Evolutionary conservation across 2,113 vertebrate species (phyloP).

Genomic region (Himantopus leucocephalus): DNA sequence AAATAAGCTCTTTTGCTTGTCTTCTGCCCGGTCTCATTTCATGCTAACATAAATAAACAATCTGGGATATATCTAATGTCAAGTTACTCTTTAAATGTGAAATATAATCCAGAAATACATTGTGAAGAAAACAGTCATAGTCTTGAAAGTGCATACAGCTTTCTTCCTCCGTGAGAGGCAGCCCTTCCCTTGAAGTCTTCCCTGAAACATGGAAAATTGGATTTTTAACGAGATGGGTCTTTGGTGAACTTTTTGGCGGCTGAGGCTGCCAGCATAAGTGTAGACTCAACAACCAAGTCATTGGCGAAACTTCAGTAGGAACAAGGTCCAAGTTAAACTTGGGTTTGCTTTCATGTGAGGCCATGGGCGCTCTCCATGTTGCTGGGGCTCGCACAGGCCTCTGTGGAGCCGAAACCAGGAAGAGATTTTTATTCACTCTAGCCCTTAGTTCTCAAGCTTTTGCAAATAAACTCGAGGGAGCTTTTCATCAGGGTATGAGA

Average conservation of each 20-base stretch:
- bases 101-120: background rate
- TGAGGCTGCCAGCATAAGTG: background rate
- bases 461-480: background rate
- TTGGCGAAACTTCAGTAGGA: background rate
- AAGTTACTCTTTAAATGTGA: background rate
- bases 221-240: background rate
- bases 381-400: background rate
- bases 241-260: background rate
- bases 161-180: background rate
- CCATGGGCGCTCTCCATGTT: background rate
- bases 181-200: background rate
- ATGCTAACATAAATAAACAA: background rate
- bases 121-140: background rate
- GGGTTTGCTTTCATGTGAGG: background rate
- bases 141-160: background rate
- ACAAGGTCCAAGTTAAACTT: background rate
- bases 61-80: background rate
- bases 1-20: background rate
- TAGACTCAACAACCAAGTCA: background rate
- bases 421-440: background rate
- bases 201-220: background rate
- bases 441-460: background rate
- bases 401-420: background rate
- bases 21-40: background rate
- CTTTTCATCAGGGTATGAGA: background rate